Evolutionary conservation across 2,113 vertebrate species (phyloP), one percentile per base, ranked within the genome.

Genomic region (Phocoena phocoena): DNA sequence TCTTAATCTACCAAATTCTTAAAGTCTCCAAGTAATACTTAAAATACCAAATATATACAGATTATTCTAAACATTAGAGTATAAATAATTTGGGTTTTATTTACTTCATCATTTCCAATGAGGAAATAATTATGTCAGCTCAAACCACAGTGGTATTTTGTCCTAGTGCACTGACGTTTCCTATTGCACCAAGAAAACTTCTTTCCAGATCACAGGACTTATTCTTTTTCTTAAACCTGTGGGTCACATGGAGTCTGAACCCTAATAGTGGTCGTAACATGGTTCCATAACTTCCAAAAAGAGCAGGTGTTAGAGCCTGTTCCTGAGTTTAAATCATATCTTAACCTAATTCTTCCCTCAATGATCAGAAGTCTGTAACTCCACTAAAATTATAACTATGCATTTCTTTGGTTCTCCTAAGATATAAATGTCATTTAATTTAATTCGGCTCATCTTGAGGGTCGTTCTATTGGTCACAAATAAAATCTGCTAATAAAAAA

Each of bases 11-110:
- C 20, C 79, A 89, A 89, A 70, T 68, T 86, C 62, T 96, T 95
- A 96, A 95, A 67, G 81, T 70, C 9, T 79, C 3, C 8, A 88
- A 71, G n/a, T 41, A 91, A 38, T 47, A 92, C 55, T 67, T 80
- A 88, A 85, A 92, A 76, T 82, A 79, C 15, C 31, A 44, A 58
- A 47, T 68, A 93, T 65, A 33, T 20, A 90, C 36, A 67, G 63
- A 68, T 86, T 81, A 90, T 91, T 76, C 90, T 95, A 80, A 70
- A 90, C 47, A 50, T 38, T 26, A 90, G 91, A 74, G 23, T 82
- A 55, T 62, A 94, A 96, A 88, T 90, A 90, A 93, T 80, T 73
- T 26, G 55, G 44, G 17, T 38, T 44, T 84, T 88, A 92, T 71
- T 95, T 90, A 76, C 55, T 90, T 96, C 14, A 90, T 68, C 38